Conservation (phyloP, 1,140 invertebrate genomes). For the Ceratosolen solmsi region DNA sequence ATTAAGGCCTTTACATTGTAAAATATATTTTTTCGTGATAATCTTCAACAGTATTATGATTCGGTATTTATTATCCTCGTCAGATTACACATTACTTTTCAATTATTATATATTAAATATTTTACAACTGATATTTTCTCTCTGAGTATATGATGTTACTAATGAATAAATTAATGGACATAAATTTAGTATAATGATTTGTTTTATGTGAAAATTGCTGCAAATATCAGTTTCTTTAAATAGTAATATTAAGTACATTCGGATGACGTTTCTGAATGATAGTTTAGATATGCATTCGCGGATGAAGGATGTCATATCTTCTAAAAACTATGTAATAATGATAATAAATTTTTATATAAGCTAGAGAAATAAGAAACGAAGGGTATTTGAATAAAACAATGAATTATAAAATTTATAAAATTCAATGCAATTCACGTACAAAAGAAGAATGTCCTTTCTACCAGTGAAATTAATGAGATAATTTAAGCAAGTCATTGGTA, state of each 20-base stretch:
- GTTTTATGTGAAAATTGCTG: neutral
- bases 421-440: neutral
- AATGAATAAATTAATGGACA: neutral
- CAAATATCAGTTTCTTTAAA: neutral
- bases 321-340: constrained; percentile 9
- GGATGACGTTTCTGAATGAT: no score
- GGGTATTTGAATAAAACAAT: neutral
- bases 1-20: no score
- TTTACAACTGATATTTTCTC: neutral
- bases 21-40: no score
- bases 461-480: neutral
- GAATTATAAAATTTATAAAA: neutral
- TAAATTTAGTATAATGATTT: neutral
- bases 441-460: constrained; percentile 4
- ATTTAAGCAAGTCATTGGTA: neutral
- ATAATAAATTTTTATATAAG: constrained; percentile 41
- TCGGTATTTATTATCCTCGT: no score
- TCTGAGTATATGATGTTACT: neutral
- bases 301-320: no score
- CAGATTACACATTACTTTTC: no score
- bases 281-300: no score
- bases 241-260: no score
- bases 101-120: no score
- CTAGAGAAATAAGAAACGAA: neutral
- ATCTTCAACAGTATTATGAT: no score